These are phyloP conservation scores for Solenopsis fugax DNA, from an alignment of 1,140 invertebrate species.

Conservation along the genomic window DNA sequence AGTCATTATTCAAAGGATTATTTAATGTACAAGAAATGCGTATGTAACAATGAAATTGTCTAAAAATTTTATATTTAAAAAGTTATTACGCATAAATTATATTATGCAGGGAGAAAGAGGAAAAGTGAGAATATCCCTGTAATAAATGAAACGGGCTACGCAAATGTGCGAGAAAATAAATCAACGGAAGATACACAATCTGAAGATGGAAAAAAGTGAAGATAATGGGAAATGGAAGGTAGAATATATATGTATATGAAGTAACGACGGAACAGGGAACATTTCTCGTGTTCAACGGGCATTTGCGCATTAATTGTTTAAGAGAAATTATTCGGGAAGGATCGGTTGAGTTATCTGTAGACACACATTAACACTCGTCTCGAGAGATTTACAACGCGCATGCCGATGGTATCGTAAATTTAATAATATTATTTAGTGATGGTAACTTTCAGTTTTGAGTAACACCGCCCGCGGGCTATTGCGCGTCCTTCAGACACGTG, in stretches of 20 bases:
- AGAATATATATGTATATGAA: neutral
- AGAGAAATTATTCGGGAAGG: slow-evolving; percentile 31
- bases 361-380: slow-evolving; percentile 21
- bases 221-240: neutral
- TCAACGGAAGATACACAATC: slow-evolving; percentile 5
- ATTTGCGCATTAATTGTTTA: neutral
- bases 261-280: neutral
- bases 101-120: neutral
- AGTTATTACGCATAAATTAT: neutral
- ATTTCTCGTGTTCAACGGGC: neutral
- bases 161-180: slow-evolving; percentile 18
- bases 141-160: slow-evolving; percentile 3
- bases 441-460: slow-evolving; percentile 60
- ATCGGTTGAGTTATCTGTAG: neutral
- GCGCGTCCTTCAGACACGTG: slow-evolving; percentile 26
- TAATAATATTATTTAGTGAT: slow-evolving; percentile 60
- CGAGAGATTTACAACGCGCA: slow-evolving; percentile 4
- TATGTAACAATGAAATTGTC: neutral
- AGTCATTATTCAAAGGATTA: slow-evolving; percentile 14
- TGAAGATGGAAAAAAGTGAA: slow-evolving; percentile 1
- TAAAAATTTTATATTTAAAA: neutral
- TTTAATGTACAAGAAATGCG: neutral
- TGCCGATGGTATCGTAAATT: slow-evolving; percentile 24
- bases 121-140: neutral
- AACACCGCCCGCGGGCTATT: slow-evolving; percentile 40